phyloP scores from a whole-genome alignment of 2,113 vertebrate genomes.

The Rana temporaria region DNA sequence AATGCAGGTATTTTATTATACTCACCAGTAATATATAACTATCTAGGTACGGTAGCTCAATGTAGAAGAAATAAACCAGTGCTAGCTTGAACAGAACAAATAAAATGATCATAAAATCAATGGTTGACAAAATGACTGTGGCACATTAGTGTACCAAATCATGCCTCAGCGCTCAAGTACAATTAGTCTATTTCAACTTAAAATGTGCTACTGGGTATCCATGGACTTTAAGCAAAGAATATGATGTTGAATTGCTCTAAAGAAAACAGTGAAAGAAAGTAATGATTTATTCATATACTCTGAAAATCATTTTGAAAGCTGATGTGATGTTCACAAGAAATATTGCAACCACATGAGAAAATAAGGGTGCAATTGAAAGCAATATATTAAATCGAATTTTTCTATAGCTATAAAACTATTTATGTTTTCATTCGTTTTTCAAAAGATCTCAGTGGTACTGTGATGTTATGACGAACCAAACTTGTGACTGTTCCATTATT shows the following conservation, averaged over 20 bases:
- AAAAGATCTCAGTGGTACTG: slow-evolving; percentile 29
- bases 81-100: slow-evolving; percentile 4
- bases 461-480: slow-evolving; percentile 17
- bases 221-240: slow-evolving; percentile 32
- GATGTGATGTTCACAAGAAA: slow-evolving; percentile 47
- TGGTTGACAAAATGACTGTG: slow-evolving; percentile 9
- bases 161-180: slow-evolving; percentile 22
- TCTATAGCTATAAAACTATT: slow-evolving; percentile 50
- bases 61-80: neutral
- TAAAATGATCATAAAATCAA: slow-evolving; percentile 20
- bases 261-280: slow-evolving; percentile 40
- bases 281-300: slow-evolving; percentile 53
- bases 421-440: slow-evolving; percentile 44
- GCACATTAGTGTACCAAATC: slow-evolving; percentile 18
- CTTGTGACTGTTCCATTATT: slow-evolving; percentile 43
- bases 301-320: slow-evolving; percentile 51
- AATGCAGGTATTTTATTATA: neutral
- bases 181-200: slow-evolving; percentile 38
- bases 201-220: slow-evolving; percentile 31
- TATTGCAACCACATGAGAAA: slow-evolving; percentile 54
- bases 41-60: neutral
- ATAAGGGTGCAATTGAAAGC: slow-evolving; percentile 51
- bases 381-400: slow-evolving; percentile 51
- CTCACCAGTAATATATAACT: neutral
- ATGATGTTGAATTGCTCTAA: slow-evolving; percentile 26